Conservation (phyloP, 2,113 vertebrate species). For the Spizaetus ornatus region DNA sequence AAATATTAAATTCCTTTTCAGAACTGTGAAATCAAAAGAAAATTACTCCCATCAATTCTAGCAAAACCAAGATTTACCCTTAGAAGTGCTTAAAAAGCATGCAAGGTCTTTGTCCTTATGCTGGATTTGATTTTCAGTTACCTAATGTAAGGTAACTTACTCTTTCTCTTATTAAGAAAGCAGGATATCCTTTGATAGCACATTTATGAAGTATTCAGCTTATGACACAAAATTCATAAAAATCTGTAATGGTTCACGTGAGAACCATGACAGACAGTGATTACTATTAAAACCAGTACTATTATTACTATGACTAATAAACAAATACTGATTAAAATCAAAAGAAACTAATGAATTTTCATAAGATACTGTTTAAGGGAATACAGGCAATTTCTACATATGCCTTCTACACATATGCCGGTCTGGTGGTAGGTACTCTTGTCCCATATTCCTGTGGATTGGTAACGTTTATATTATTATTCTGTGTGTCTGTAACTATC, state of each 20-base stretch:
- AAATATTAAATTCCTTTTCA: background rate
- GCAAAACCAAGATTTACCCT: background rate
- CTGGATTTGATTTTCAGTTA: background rate
- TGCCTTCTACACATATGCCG: accelerated
- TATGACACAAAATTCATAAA: background rate
- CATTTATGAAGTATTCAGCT: background rate
- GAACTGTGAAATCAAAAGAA: background rate
- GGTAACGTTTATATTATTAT: background rate
- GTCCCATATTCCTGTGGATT: background rate
- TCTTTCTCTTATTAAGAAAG: background rate
- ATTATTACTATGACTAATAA: background rate
- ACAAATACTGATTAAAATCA: background rate
- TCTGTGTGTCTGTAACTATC: background rate
- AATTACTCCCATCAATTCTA: background rate
- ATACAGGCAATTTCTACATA: background rate
- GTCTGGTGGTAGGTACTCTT: background rate
- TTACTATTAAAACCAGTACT: background rate
- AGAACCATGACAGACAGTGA: background rate
- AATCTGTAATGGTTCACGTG: background rate
- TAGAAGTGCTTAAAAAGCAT: background rate
- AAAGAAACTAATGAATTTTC: background rate
- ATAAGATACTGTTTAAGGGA: background rate
- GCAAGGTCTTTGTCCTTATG: background rate
- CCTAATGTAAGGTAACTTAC: background rate
- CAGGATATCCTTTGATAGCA: background rate